Percentiles rank a stretch among this genome's conserved stretches.
Evolutionary conservation across 2,888 invertebrate species (phyloP).

Genomic region (Ormyrus rosae): DNA sequence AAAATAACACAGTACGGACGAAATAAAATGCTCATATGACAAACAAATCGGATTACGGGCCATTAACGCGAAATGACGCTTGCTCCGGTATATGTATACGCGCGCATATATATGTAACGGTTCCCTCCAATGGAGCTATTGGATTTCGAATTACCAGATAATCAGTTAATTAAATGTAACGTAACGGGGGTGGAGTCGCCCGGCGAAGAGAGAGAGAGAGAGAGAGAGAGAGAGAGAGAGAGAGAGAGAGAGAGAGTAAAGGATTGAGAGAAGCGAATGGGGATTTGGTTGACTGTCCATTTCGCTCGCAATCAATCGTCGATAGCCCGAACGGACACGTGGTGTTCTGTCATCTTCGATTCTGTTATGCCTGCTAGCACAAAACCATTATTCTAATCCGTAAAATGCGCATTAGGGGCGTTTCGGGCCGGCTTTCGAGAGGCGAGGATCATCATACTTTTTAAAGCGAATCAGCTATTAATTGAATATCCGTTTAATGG

Average conservation of each 20-base stretch:
- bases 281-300: slow-evolving; percentile 16
- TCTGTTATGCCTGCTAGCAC: neutral
- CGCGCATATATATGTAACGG: neutral
- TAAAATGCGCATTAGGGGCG: slow-evolving; percentile 14
- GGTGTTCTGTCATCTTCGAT: slow-evolving; percentile 30
- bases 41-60: slow-evolving; percentile 49
- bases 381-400: slow-evolving; percentile 48
- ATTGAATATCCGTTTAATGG: too few species aligned
- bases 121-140: slow-evolving; percentile 45
- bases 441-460: neutral
- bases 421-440: neutral
- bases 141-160: slow-evolving; percentile 52
- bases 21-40: slow-evolving; percentile 10
- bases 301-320: slow-evolving; percentile 24
- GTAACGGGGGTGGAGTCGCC: slow-evolving; percentile 3
- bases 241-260: neutral
- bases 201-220: too few species aligned
- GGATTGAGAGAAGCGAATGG: too few species aligned
- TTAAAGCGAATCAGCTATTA: too few species aligned
- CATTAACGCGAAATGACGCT: slow-evolving; percentile 42
- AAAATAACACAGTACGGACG: too few species aligned
- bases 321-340: neutral
- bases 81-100: neutral
- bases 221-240: too few species aligned
- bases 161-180: slow-evolving; percentile 54